phyloP scores from a whole-genome alignment of 1,140 invertebrate genomes.

The Nasonia longicornis region DNA sequence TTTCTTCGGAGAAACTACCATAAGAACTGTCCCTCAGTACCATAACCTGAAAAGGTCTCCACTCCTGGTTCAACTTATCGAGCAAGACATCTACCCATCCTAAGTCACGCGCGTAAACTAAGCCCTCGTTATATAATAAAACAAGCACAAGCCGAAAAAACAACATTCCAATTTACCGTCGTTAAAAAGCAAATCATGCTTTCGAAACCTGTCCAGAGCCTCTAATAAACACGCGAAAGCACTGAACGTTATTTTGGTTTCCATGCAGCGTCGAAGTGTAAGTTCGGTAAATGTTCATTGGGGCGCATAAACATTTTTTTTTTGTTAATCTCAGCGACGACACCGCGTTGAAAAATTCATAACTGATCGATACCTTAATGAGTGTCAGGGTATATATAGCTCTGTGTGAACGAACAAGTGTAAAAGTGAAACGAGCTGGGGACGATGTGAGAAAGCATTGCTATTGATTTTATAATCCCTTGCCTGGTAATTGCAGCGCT shows the following conservation, averaged over 20 bases:
- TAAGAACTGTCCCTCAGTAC: background rate
- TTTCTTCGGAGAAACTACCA: background rate
- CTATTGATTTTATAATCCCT: conserved; percentile 20
- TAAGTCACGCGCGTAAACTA: background rate
- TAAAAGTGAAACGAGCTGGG: background rate
- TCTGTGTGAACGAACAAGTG: background rate
- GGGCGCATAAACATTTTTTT: background rate
- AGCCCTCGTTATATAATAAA: no score
- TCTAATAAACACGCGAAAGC: no score
- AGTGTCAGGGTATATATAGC: background rate
- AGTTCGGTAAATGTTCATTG: background rate
- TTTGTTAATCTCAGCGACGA: background rate
- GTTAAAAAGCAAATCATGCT: no score
- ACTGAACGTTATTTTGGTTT: no score
- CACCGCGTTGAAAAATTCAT: background rate
- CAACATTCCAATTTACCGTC: no score
- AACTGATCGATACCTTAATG: background rate
- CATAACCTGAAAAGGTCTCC: background rate
- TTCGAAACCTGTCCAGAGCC: no score
- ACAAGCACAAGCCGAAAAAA: no score
- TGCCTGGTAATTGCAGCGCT: background rate
- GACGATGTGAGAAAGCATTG: background rate
- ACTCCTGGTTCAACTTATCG: background rate
- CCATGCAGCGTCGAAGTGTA: no score
- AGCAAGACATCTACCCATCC: conserved; percentile 10